phyloP scores from a whole-genome alignment of 2,113 vertebrate species.

The Diphyllodes magnificus region DNA sequence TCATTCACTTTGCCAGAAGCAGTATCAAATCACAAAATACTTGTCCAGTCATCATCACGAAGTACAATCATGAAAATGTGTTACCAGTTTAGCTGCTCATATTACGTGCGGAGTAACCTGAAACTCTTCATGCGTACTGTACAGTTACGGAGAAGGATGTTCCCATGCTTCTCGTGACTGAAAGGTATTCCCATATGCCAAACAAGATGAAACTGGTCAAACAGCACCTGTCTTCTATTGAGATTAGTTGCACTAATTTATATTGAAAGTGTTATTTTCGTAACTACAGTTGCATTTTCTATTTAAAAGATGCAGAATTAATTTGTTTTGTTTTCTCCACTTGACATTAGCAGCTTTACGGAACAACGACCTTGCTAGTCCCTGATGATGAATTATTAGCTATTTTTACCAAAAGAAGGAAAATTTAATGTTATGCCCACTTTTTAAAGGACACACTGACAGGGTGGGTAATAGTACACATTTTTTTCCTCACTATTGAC shows the following conservation, averaged over 20 bases:
- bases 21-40: conserved; percentile 64
- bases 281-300: neutral
- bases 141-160: neutral
- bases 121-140: neutral
- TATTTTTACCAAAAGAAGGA: neutral
- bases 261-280: neutral
- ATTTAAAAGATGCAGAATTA: neutral
- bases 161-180: neutral
- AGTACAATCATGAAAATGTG: conserved; percentile 24
- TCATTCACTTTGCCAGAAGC: conserved; percentile 67
- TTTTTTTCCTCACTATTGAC: neutral
- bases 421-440: neutral
- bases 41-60: conserved; percentile 52
- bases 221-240: fast-evolving
- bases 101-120: neutral
- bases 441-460: neutral
- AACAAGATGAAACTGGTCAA: neutral
- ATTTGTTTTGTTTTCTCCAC: neutral
- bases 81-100: neutral
- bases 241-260: neutral
- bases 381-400: neutral
- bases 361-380: neutral
- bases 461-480: neutral
- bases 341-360: neutral
- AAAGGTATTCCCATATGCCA: neutral